Evolutionary conservation across 2,888 invertebrate genomes (phyloP), one percentile per base, ranked within the genome.

Genomic region (Galerucella calmariensis): DNA sequence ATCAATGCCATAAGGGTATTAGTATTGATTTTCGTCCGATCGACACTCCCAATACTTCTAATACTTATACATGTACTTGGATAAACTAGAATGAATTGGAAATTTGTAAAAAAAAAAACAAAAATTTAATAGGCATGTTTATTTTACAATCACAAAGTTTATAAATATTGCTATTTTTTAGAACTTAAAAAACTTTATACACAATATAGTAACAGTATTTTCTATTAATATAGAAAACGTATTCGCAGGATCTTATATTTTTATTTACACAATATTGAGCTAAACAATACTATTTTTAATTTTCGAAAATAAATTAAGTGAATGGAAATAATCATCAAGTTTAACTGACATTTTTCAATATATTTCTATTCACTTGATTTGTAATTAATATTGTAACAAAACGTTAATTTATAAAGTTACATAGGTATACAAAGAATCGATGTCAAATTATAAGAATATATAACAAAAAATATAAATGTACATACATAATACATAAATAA

Each of bases 81-180:
- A 35, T 35, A 5, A 35, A 35, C 35, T 35, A 35, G 1, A 1
- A 6, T 35, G 6, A 6, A 35, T 14, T 48, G 48, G 46, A n/a
- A 51, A 24, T 48, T 35, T 27, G 48, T 16, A 61, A 63, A 16
- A 70, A 74, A 69, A 61, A 62, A 76, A 74, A 74, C 68, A 44
- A 69, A 53, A 68, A 56, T 79, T 78, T 81, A 80, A 77, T 83
- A 84, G 83, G 84, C 83, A 81, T 83, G 79, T 82, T 82, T 83
- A 84, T 86, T 85, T 86, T 87, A 87, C 87, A 87, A 87, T 87
- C 87, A 87, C 87, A 87, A 86, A 86, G 84, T 86, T 82, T 87
- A 87, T 87, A 87, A 87, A 87, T 87, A 87, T 87, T 87, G 87
- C 87, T 87, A 87, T 87, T 84, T 82, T 83, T 86, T 83, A 85